phyloP scores from a whole-genome alignment of 2,797 vertebrate species.

The Chromis chromis region DNA sequence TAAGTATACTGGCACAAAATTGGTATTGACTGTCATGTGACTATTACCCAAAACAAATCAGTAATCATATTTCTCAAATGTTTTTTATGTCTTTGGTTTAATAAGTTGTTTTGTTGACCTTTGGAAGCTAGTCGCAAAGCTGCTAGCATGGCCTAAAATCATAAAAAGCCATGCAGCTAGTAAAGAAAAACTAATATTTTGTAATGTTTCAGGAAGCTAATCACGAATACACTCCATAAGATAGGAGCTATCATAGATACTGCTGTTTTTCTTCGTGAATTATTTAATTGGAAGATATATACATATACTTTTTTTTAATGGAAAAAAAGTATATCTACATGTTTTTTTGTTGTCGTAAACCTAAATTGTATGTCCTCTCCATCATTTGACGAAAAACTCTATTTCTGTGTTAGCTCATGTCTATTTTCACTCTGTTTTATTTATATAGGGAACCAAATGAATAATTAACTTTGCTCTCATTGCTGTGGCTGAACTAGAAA shows the following conservation, averaged over 20 bases:
- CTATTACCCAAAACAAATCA: background rate
- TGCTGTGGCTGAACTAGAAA: background rate
- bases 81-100: background rate
- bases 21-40: background rate
- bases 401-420: background rate
- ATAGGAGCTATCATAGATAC: too few relatives aligned
- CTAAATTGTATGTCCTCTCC: too few relatives aligned
- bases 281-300: too few relatives aligned
- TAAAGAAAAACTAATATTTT: background rate
- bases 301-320: too few relatives aligned
- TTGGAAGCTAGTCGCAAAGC: background rate
- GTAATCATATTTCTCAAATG: background rate
- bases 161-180: background rate
- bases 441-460: background rate
- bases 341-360: background rate
- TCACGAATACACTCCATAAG: background rate
- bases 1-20: background rate
- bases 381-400: background rate
- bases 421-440: background rate
- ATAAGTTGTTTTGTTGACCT: background rate
- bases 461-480: background rate
- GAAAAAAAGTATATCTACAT: too few relatives aligned
- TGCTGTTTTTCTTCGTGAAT: too few relatives aligned
- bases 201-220: too few relatives aligned
- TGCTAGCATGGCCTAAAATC: background rate